Evolutionary conservation across 2,797 vertebrate genomes (phyloP), one percentile per base, ranked within the genome.

Genomic region (Carduelis carduelis): DNA sequence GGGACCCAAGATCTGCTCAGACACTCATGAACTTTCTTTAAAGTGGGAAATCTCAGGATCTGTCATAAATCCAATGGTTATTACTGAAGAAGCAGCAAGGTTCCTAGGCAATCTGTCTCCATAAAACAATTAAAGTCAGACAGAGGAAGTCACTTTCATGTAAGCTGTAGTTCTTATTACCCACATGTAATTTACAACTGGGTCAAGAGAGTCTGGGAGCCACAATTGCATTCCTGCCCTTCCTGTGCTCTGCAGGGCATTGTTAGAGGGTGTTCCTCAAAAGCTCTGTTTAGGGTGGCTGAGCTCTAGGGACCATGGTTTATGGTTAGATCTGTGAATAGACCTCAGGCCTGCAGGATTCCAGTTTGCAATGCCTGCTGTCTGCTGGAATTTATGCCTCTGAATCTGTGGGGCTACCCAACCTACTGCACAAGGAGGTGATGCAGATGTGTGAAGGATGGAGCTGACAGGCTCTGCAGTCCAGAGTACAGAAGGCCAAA

Each of bases 51-150:
- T 75, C 61, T 66, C 14, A 2, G 61, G 69, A 83, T 53, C 65
- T 65, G 5, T 88, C 2, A 6, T 79, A 95, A 95, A 91, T 82
- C 59, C 59, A 66, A 2, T 34, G 47, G 70, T 49, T 89, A 88
- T 90, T 95, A 72, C 77, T 70, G 76, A 86, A 94, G 85, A 78
- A 94, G 50, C 65, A 87, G 46, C 1, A 5, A 95, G 56, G 47
- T 65, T 93, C 61, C 50, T 78, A 39, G 60, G 79, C 49, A 91
- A 93, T 95, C 44, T 3, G 4, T 97, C 95, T 95, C 83, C 70
- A 84, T 96, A 95, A 96, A 96, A 69, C 80, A 96, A 94, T 93
- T 96, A 83, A 95, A 93, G 92, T 93, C 93, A 96, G 89, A 90
- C 83, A 95, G 79, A 94, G 94, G 94, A 96, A 95, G 94, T 94